Evolutionary conservation across 2,113 vertebrate species (phyloP).

Genomic region (Orycteropus afer): DNA sequence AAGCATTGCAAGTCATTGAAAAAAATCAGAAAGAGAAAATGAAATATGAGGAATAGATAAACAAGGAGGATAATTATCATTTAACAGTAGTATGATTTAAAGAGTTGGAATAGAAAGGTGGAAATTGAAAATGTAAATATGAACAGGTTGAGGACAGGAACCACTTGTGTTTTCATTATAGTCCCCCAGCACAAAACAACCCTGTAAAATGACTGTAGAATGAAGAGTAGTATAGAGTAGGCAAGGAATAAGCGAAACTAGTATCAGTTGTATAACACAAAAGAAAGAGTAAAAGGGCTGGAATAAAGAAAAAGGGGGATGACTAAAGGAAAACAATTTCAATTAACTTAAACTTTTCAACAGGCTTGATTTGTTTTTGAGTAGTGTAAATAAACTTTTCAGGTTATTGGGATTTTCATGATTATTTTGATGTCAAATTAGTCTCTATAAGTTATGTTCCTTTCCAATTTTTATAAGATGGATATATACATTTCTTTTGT

Average conservation of each 20-base stretch:
- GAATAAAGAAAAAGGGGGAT: neutral
- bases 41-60: neutral
- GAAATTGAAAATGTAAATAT: fast-evolving
- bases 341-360: neutral
- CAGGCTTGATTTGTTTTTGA: neutral
- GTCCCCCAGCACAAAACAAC: neutral
- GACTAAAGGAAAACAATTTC: neutral
- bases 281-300: fast-evolving
- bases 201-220: neutral
- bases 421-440: neutral
- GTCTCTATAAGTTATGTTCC: neutral
- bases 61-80: neutral
- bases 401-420: neutral
- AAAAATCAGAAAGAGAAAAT: neutral
- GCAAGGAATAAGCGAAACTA: neutral
- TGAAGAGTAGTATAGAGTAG: neutral
- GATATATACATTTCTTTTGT: neutral
- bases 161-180: neutral
- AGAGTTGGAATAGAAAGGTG: neutral
- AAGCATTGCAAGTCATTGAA: neutral
- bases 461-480: neutral
- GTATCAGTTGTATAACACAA: neutral
- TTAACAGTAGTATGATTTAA: neutral
- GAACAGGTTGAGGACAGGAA: no score
- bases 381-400: neutral